Conservation (phyloP, 2,113 vertebrate genomes). For the Hystrix brachyura region DNA sequence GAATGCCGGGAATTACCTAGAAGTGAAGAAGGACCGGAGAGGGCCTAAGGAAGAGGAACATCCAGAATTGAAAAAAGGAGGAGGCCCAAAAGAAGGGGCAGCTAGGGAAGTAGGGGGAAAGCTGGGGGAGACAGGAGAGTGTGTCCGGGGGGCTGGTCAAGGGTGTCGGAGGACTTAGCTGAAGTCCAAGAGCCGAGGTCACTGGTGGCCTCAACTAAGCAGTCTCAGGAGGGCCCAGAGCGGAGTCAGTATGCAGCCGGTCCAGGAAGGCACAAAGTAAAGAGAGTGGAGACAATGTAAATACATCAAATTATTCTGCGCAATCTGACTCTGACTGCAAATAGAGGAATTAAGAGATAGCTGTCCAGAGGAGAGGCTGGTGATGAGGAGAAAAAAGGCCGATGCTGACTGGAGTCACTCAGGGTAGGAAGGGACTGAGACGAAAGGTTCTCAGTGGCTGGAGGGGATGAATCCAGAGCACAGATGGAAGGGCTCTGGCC, state of each 20-base stretch:
- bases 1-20: neutral
- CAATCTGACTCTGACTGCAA: neutral
- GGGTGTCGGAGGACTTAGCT: neutral
- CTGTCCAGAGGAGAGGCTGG: neutral
- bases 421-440: neutral
- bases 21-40: neutral
- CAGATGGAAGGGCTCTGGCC: neutral
- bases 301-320: neutral
- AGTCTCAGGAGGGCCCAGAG: rapidly evolving
- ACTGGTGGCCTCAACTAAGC: neutral
- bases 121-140: neutral
- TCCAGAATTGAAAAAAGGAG: neutral
- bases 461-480: neutral
- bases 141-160: neutral
- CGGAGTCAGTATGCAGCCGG: neutral
- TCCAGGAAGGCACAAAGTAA: neutral
- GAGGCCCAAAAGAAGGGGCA: neutral
- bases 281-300: neutral
- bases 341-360: neutral
- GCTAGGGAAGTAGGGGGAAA: neutral
- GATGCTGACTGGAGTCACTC: neutral
- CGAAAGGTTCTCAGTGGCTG: neutral
- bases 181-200: neutral
- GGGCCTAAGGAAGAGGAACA: no score
- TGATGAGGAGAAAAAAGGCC: rapidly evolving